Evolutionary conservation across 1,140 invertebrate species (phyloP), one percentile per base, ranked within the genome.

Genomic region (Lasioglossum albipes): DNA sequence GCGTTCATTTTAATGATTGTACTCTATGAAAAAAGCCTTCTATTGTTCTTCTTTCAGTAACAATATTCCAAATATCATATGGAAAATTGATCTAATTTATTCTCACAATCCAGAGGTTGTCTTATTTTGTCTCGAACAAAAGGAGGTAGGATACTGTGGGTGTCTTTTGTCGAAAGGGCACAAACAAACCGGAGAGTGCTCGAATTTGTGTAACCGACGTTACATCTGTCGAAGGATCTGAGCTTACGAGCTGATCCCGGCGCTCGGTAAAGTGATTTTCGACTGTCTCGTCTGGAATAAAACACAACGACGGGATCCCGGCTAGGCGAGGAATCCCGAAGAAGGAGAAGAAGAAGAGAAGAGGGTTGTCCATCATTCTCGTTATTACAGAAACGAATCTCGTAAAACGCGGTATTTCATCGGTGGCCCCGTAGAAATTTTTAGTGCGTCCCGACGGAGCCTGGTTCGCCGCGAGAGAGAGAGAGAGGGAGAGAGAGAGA

Each of bases 311-410:
- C 7, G 7, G 31, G 16, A 67, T 67, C 65, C 41, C 20, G 20
- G 20, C 20, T 20, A 7, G 4, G 3, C 16, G 16, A 54, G 16
- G 16, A 52, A 52, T 5, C n/a, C 16, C 2, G 7, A 67, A 41
- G 9, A 18, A 57, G n/a, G 2, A 41, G 16, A 52, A 12, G 52
- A 18, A 16, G 13, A 5, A 16, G 5, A 16, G 4, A 52, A 13
- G 52, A 13, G 16, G 16, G 13, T 20, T 54, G 66, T 22, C n/a
- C 66, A 68, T 68, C 20, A 27, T 42, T 3, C 45, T 49, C n/a
- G 66, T 68, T 68, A 68, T 49, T 68, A 45, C n/a, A 10, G n/a
- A 49, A 68, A 68, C 66, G 66, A 49, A 68, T n/a, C 42, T 49
- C 18, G 42, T 42, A 42, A 68, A 68, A 49, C 4, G 0, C 45